Evolutionary conservation across 2,888 invertebrate species (phyloP), one percentile per base, ranked within the genome.

Genomic region (Lysandra bellargus): DNA sequence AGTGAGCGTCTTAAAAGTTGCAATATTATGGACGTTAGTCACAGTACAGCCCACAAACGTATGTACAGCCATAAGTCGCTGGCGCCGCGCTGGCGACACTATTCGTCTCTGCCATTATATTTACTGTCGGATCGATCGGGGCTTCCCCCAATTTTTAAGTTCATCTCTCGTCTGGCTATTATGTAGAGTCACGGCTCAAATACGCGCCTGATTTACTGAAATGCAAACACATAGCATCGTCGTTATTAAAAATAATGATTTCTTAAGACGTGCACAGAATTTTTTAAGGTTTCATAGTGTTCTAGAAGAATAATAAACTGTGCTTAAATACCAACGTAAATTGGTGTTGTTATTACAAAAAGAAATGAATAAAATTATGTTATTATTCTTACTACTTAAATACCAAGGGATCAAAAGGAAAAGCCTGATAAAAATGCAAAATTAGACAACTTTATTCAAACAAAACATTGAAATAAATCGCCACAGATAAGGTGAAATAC

Each of bases 41-140:
- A 69, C 69, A 37, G 69, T 17, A 14, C 14, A 69, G 33, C 14
- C 69, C n/a, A n/a, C n/a, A n/a, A n/a, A n/a, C n/a, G n/a, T n/a
- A n/a, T n/a, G 69, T 17, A 14, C 14, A 69, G 33, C 14, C 69
- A 69, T 17, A 69, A 33, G 69, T 14, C 33, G 69, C 33, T 69
- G 69, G 33, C 69, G 69, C 69, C 69, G 33, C 33, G 23, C 33
- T 37, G 69, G 33, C 69, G 69, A 69, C 69, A 83, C 83, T 40
- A 44, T 74, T 74, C 44, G 74, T 74, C 74, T 44, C 74, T 74
- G 74, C 74, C 74, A 74, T 44, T 74, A 74, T 74, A 74, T 74
- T 74, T 74, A 44, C 30, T 44, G 74, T n/a, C n/a, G 44, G n/a
- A 74, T 74, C 74, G 74, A 74, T 74, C 74, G 74, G 74, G 44